Percentiles rank a stretch among this genome's conserved stretches.
Evolutionary conservation across 2,888 invertebrate species (phyloP).

Genomic region (Tenthredo amoena): DNA sequence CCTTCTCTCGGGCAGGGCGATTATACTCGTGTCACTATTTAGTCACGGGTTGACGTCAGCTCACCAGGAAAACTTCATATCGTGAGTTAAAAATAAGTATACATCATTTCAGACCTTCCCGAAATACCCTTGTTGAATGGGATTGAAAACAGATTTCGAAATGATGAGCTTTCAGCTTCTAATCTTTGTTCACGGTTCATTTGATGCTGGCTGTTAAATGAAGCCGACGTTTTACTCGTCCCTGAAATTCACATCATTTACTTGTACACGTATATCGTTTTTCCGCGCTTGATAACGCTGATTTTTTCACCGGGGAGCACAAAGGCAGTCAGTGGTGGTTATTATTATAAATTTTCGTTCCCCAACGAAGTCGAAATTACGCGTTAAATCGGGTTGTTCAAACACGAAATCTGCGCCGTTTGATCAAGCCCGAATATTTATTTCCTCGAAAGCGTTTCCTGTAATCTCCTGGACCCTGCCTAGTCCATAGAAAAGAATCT

Average conservation of each 20-base stretch:
- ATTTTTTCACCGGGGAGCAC: not conserved
- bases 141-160: not conserved
- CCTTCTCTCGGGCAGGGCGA: not conserved
- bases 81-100: not conserved
- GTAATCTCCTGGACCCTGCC: not conserved
- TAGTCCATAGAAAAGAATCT: constrained; percentile 11
- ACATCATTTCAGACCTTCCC: not conserved
- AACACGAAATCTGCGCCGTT: not conserved
- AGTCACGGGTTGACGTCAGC: not conserved
- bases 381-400: not conserved
- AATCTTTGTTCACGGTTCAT: constrained; percentile 30
- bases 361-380: not conserved
- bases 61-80: not conserved
- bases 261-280: not conserved
- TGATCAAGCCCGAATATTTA: not conserved
- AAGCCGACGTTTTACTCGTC: constrained; percentile 6
- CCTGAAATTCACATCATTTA: not conserved
- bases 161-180: not conserved
- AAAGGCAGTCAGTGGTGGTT: not conserved
- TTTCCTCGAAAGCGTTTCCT: not conserved
- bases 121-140: not conserved
- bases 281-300: not conserved
- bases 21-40: not conserved
- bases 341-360: not conserved
- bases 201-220: constrained; percentile 33